These are phyloP conservation scores for Ataeniobius toweri DNA, from an alignment of 2,797 vertebrate species.

Conservation along the genomic window DNA sequence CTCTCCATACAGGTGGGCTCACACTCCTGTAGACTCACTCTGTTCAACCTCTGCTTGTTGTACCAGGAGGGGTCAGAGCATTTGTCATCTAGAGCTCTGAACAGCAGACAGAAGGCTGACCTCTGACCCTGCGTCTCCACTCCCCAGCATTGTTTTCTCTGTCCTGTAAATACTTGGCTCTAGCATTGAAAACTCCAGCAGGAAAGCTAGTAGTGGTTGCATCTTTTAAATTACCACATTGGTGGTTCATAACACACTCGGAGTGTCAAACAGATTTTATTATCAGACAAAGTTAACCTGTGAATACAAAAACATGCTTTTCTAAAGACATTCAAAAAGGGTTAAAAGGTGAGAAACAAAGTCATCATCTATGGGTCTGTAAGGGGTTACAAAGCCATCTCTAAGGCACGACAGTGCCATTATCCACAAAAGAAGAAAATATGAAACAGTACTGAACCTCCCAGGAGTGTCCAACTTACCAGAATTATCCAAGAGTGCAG, in stretches of 20 bases:
- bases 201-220: not conserved
- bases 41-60: not conserved
- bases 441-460: not conserved
- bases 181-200: not conserved
- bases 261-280: too few species aligned
- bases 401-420: not conserved
- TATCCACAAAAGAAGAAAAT: not conserved
- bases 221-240: not conserved
- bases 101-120: not conserved
- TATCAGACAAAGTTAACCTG: too few species aligned
- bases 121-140: not conserved
- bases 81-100: not conserved
- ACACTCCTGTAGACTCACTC: too few species aligned
- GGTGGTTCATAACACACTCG: not conserved
- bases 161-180: not conserved
- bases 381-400: not conserved
- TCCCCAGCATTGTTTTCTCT: not conserved
- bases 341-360: not conserved
- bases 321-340: not conserved
- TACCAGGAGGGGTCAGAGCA: not conserved
- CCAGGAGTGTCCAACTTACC: not conserved
- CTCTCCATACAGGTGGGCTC: too few species aligned
- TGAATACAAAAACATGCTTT: too few species aligned
- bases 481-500: not conserved
- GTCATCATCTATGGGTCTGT: not conserved